Evolutionary conservation across 2,888 invertebrate species (phyloP).

Genomic region (Chalcis sispes): DNA sequence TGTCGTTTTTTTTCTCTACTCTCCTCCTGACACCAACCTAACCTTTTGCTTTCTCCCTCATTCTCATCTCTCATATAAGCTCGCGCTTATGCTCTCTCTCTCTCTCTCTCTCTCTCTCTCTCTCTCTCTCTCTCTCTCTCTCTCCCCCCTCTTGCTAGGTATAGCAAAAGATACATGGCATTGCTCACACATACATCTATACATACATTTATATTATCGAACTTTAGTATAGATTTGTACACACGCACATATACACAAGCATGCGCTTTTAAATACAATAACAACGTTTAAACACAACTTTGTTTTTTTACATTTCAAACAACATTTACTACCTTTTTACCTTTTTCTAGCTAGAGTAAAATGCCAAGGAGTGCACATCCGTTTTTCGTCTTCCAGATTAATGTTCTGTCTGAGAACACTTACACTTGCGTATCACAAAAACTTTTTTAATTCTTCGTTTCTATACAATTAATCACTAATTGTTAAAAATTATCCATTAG

Average conservation of each 20-base stretch:
- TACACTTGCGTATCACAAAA: constrained; percentile 7
- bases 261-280: too few relatives aligned
- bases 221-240: not conserved
- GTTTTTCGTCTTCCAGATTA: constrained; percentile 14
- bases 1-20: constrained; percentile 30
- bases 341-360: constrained; percentile 54
- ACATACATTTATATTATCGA: not conserved
- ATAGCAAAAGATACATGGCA: too few relatives aligned
- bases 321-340: constrained; percentile 21
- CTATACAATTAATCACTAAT: too few relatives aligned
- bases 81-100: constrained; percentile 5
- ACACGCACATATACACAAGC: not conserved
- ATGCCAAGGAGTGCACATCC: constrained; percentile 52
- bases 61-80: constrained; percentile 12
- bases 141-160: too few relatives aligned
- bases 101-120: constrained; percentile 22
- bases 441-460: too few relatives aligned
- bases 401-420: constrained; percentile 36
- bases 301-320: too few relatives aligned
- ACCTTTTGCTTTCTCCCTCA: constrained; percentile 19
- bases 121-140: constrained; percentile 14
- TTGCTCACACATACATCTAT: not conserved
- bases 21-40: constrained; percentile 41
- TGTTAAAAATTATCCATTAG: too few relatives aligned
- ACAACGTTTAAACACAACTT: too few relatives aligned